Conservation (phyloP, 1,140 invertebrate genomes). For the Lerema accius region DNA sequence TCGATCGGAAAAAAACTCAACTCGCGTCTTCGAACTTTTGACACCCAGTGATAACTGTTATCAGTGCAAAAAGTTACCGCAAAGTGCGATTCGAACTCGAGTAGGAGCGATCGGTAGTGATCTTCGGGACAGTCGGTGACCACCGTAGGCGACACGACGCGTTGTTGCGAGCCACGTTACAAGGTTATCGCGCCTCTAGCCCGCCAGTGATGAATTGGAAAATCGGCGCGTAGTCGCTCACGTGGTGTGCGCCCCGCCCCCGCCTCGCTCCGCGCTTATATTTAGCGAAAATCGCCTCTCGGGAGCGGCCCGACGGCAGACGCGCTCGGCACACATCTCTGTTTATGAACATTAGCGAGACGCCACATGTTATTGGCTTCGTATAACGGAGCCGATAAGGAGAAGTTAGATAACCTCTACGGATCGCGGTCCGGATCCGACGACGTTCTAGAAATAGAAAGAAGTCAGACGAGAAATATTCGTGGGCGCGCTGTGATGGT, state of each 20-base stretch:
- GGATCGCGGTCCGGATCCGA: conserved; percentile 59
- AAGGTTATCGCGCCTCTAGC: conserved; percentile 78
- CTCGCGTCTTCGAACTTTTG: conserved; percentile 23
- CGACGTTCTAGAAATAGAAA: conserved; percentile 73
- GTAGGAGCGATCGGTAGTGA: conserved; percentile 44
- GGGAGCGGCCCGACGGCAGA: conserved; percentile 70
- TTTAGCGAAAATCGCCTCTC: conserved; percentile 82
- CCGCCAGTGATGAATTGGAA: conserved; percentile 80
- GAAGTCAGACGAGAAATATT: conserved; percentile 55
- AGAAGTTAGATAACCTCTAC: conserved; percentile 78
- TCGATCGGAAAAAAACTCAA: conserved; percentile 26
- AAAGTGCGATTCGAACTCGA: conserved; percentile 54
- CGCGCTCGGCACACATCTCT: conserved; percentile 66
- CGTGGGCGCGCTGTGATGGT: conserved; percentile 59
- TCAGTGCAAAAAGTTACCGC: conserved; percentile 67
- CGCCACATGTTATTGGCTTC: conserved; percentile 79
- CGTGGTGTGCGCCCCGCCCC: conserved; percentile 76
- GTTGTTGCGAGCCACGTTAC: conserved; percentile 74
- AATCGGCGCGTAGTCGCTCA: conserved; percentile 82
- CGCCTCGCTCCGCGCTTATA: conserved; percentile 75
- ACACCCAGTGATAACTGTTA: conserved; percentile 66
- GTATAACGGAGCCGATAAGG: conserved; percentile 75
- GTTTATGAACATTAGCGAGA: conserved; percentile 77
- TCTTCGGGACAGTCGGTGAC: conserved; percentile 53
- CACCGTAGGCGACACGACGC: conserved; percentile 56